Conservation (phyloP, 2,888 invertebrate species). For the Aspidapion aeneum region DNA sequence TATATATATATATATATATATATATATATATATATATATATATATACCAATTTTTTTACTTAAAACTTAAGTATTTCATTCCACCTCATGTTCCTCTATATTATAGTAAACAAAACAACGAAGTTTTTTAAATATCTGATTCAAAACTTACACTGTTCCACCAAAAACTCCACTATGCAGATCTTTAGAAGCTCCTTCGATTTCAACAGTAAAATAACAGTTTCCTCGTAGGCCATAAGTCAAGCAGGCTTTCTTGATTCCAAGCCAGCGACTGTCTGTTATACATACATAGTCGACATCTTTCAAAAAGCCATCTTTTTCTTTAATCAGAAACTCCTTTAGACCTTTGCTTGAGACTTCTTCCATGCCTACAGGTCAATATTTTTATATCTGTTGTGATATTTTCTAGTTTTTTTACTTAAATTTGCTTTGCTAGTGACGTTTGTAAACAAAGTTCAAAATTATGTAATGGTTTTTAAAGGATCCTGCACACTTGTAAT, state of each 20-base stretch:
- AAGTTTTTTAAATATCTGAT: no score
- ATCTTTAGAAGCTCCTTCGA: constrained; percentile 67
- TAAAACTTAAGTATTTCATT: no score
- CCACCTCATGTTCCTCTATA: no score
- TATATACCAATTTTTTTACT: no score
- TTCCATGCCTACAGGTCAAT: constrained; percentile 73
- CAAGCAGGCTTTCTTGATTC: constrained; percentile 90
- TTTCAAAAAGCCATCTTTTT: constrained; percentile 73
- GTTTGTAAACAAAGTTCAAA: no score
- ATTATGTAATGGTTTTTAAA: no score
- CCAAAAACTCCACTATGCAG: constrained; percentile 91
- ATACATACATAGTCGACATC: constrained; percentile 94
- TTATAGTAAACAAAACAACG: no score
- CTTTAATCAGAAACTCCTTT: constrained; percentile 70
- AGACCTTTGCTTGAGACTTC: constrained; percentile 94
- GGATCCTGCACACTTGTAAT: no score
- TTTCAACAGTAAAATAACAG: constrained; percentile 84
- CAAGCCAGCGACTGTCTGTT: constrained; percentile 98
- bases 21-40: no score
- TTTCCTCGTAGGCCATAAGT: constrained; percentile 96
- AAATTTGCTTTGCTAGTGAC: no score
- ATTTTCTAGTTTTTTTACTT: background rate
- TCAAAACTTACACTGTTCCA: background rate
- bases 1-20: no score
- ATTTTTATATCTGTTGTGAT: background rate